Conservation (phyloP, 2,888 invertebrate species). For the Agelastica alni region DNA sequence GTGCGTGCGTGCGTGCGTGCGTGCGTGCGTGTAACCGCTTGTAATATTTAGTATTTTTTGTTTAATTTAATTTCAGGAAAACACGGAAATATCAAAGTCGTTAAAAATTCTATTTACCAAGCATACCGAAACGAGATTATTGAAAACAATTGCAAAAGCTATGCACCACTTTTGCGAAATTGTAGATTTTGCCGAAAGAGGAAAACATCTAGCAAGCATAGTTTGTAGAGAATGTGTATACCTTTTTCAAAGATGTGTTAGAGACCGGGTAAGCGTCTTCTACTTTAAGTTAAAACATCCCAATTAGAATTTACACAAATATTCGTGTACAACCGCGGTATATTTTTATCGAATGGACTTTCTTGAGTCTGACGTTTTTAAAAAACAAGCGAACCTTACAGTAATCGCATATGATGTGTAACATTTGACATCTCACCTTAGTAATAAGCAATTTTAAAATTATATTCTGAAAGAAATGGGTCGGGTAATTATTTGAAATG, state of each 20-base stretch:
- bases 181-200: conserved; percentile 7
- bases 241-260: conserved; percentile 2
- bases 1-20: too few relatives aligned
- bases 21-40: too few relatives aligned
- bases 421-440: too few relatives aligned
- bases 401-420: too few relatives aligned
- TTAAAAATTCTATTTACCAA: conserved; percentile 16
- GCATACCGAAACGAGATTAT: conserved; percentile 16
- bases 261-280: conserved; percentile 7
- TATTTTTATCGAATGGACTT: background rate
- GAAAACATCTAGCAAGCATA: background rate
- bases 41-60: background rate
- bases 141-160: conserved; percentile 13
- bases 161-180: conserved; percentile 10
- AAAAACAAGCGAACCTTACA: too few relatives aligned
- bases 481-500: too few relatives aligned
- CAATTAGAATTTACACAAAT: too few relatives aligned
- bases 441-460: too few relatives aligned
- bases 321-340: too few relatives aligned
- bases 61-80: conserved; percentile 7
- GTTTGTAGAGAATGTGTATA: conserved; percentile 8
- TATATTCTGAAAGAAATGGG: too few relatives aligned
- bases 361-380: background rate
- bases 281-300: background rate
- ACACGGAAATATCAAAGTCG: conserved; percentile 10